Conservation (phyloP, 1,140 invertebrate genomes). For the Bombyx mandarina region DNA sequence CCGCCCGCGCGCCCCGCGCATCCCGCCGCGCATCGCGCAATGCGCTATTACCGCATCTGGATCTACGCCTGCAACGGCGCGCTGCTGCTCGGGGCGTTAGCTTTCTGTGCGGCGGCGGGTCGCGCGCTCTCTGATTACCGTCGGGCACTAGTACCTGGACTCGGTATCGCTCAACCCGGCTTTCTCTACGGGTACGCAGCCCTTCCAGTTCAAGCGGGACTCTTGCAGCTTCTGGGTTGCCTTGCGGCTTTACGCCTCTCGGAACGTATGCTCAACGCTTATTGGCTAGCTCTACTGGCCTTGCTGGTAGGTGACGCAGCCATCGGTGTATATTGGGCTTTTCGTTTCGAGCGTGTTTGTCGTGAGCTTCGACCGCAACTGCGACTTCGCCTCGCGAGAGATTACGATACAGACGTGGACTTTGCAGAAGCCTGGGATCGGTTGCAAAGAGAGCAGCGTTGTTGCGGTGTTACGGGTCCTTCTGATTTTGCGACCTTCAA, state of each 20-base stretch:
- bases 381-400: constrained; percentile 69
- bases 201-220: constrained; percentile 78
- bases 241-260: constrained; percentile 84
- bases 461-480: constrained; percentile 84
- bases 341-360: constrained; percentile 83
- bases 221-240: constrained; percentile 83
- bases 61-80: constrained; percentile 93
- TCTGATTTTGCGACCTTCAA: constrained; percentile 74
- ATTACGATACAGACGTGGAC: constrained; percentile 80
- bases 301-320: constrained; percentile 87
- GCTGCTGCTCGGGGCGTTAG: constrained; percentile 83
- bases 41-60: constrained; percentile 90
- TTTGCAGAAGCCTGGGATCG: constrained; percentile 87
- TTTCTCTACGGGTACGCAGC: constrained; percentile 89
- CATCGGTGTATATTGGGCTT: constrained; percentile 89
- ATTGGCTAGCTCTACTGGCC: constrained; percentile 86
- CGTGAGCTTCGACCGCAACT: constrained; percentile 79
- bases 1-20: constrained; percentile 63
- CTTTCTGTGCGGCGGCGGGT: constrained; percentile 83
- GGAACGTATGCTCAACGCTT: constrained; percentile 85
- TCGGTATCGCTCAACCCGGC: constrained; percentile 82
- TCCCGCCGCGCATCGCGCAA: constrained; percentile 61
- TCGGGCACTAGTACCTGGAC: constrained; percentile 78
- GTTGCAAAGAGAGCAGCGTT: constrained; percentile 81
- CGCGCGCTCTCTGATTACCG: constrained; percentile 80